These are phyloP conservation scores for Neopelma chrysocephalum DNA, from an alignment of 2,797 vertebrate species.

Conservation along the genomic window DNA sequence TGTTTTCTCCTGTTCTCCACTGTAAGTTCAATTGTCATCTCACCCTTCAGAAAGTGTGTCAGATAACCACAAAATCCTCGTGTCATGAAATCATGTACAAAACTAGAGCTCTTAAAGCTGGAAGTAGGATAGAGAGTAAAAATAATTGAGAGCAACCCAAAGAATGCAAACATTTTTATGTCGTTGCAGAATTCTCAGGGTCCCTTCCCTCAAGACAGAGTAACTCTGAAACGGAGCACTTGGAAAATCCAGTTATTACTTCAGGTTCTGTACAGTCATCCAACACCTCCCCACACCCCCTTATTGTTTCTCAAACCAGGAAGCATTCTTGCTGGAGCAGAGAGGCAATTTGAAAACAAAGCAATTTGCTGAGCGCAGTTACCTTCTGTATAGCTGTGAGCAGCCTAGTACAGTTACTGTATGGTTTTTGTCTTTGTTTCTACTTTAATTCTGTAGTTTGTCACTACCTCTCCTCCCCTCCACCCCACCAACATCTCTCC, in stretches of 20 bases:
- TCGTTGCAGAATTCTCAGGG: slow-evolving; percentile 16
- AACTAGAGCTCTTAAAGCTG: background rate
- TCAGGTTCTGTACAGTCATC: background rate
- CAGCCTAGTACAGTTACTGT: background rate
- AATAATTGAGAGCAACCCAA: background rate
- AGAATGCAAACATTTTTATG: background rate
- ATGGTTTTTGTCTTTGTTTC: background rate
- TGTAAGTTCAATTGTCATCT: background rate
- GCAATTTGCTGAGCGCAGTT: background rate
- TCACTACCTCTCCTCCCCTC: background rate
- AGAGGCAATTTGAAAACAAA: background rate
- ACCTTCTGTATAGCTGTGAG: slow-evolving; percentile 21
- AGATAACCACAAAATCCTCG: background rate
- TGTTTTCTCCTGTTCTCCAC: background rate
- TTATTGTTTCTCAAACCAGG: background rate
- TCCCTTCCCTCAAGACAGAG: background rate
- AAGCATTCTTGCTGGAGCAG: background rate
- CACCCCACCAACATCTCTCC: background rate
- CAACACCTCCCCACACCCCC: fast-evolving
- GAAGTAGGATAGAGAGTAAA: background rate
- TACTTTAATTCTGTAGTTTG: background rate
- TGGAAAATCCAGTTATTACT: background rate
- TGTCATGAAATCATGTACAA: background rate
- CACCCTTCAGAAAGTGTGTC: background rate
- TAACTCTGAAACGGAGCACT: background rate